These are phyloP conservation scores for Pogonomyrmex californicus DNA, from an alignment of 1,140 invertebrate species.

Conservation along the genomic window DNA sequence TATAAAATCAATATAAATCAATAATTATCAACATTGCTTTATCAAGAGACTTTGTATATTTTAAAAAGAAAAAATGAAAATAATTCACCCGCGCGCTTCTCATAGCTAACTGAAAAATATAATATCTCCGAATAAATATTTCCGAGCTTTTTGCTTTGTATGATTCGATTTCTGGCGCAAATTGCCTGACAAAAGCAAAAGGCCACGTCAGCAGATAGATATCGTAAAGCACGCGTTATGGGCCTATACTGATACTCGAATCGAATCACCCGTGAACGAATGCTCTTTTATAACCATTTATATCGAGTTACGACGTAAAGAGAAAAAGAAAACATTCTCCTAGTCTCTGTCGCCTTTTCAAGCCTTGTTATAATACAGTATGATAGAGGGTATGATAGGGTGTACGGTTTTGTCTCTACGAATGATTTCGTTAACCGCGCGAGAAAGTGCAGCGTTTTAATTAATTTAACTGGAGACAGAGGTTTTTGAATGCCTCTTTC, in stretches of 20 bases:
- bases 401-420: not conserved
- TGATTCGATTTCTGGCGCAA: conserved; percentile 29
- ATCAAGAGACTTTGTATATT: not conserved
- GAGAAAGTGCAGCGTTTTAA: conserved; percentile 46
- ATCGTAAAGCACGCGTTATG: conserved; percentile 25
- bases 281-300: conserved; percentile 9
- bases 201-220: conserved; percentile 33
- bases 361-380: conserved; percentile 2
- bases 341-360: not conserved
- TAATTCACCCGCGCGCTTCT: not conserved
- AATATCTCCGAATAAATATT: conserved; percentile 26
- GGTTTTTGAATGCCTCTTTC: conserved; percentile 40
- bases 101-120: conserved; percentile 29
- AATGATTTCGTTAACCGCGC: conserved; percentile 33
- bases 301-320: not conserved
- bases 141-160: not conserved
- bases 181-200: conserved; percentile 41
- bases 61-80: too few species aligned
- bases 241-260: conserved; percentile 14
- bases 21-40: conserved; percentile 3
- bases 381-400: not conserved
- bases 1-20: not conserved
- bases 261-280: not conserved
- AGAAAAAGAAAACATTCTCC: not conserved
- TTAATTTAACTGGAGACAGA: conserved; percentile 60